Evolutionary conservation across 2,888 invertebrate genomes (phyloP), one percentile per base, ranked within the genome.

Genomic region (Trichacis sp.): DNA sequence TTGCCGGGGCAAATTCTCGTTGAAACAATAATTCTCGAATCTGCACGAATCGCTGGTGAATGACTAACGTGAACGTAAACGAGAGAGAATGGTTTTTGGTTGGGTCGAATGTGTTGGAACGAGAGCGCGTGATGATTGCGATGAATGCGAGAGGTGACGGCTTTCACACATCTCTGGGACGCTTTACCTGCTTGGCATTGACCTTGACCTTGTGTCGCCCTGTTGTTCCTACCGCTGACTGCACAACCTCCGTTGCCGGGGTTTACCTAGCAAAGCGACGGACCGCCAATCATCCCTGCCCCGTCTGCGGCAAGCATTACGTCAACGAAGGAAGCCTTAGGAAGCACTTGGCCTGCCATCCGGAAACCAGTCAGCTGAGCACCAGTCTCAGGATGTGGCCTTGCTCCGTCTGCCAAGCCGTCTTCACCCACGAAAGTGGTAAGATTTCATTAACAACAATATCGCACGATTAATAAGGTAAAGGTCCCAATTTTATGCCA

Each of bases 361-460:
- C 96, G 48, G 96, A 96, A 87, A 94, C 95, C 53, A 90, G 91
- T 73, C 94, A 94, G 84, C 88, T 94, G 71, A 92, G 94, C 75
- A 92, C 92, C 82, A 93, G 94, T 75, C 88, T 96, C 72, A 89
- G 96, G 84, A 96, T 96, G 95, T 96, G 96, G 96, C 96, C 96
- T 57, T 96, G 96, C 86, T 95, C 95, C 71, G 95, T 96, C 69
- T 96, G 96, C 84, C 95, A 96, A 86, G 95, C 96, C 58, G 96
- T 96, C 72, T 96, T 96, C 85, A 95, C 96, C 48, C 95, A 96
- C 85, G 96, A 96, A 88, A 92, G 94, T 86, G 96, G 96, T 96
- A 88, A 87, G 89, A 24, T 24, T 24, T 8, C 8, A 5, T 24
- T 8, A 24, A 8, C 24, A 24, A 24, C 4, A 24, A 8, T n/a